These are phyloP conservation scores for Monomorium pharaonis DNA, from an alignment of 1,140 invertebrate genomes.

Conservation along the genomic window DNA sequence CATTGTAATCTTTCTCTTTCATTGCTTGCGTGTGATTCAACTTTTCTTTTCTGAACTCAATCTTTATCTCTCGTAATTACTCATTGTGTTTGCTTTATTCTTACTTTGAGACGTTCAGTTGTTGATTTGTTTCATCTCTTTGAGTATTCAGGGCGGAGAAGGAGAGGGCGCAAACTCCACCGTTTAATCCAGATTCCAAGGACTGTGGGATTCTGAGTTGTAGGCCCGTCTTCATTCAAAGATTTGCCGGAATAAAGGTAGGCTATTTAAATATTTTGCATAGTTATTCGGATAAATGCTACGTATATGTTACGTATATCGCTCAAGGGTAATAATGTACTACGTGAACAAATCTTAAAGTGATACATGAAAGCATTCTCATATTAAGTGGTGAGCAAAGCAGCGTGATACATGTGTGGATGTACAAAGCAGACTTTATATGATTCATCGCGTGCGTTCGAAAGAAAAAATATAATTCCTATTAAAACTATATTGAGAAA, in stretches of 20 bases:
- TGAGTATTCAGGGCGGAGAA: conserved; percentile 83
- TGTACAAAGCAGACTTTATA: conserved; percentile 33
- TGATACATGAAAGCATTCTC: not conserved
- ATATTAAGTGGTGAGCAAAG: not conserved
- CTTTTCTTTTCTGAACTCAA: not conserved
- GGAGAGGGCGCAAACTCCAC: conserved; percentile 87
- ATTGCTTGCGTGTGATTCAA: not conserved
- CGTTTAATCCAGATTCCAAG: conserved; percentile 88
- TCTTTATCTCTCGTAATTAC: conserved; percentile 1
- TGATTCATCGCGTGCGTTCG: conserved; percentile 53
- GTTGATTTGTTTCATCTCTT: conserved; percentile 36
- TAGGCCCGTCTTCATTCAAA: conserved; percentile 92
- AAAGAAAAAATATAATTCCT: conserved; percentile 39
- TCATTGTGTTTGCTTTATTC: not conserved
- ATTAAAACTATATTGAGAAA: conserved; percentile 20
- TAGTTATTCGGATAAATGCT: not conserved
- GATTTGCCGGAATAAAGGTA: conserved; percentile 94
- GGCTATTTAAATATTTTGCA: conserved; percentile 50
- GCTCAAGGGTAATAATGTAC: not conserved
- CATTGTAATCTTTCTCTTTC: not conserved
- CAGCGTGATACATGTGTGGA: conserved; percentile 6
- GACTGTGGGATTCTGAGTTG: conserved; percentile 94
- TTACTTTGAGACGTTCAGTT: not conserved
- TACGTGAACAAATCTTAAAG: not conserved
- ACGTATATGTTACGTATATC: not conserved